Evolutionary conservation across 2,113 vertebrate species (phyloP), one percentile per base, ranked within the genome.

Genomic region (Sus scrofa): DNA sequence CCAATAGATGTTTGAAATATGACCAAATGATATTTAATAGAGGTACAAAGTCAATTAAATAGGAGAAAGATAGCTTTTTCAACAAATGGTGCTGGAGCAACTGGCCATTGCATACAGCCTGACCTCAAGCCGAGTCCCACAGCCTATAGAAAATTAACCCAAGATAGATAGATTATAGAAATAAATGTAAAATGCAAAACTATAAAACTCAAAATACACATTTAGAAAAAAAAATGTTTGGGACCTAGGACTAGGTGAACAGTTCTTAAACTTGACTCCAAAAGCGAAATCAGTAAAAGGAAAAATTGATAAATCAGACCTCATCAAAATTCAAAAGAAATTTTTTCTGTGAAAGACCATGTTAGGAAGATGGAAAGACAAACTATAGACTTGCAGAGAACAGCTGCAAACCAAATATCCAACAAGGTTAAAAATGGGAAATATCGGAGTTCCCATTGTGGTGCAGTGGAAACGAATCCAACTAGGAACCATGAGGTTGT

Each of bases 251-350:
- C 5, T 39, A 39, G 7, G 16, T 73, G 14, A 84, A 89, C 62
- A 79, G 34, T 85, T 95, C 15, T 63, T 95, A 63, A 32, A 39
- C 12, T 81, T 60, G 8, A 74, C n/a, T 81, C 9, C 58, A 87
- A 88, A 96, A 88, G 27, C 30, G 92, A 89, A 39, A 75, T 62
- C 2, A n/a, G 26, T 78, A 71, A 84, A 92, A 92, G 44, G n/a
- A 63, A 79, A 82, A 39, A 82, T 39, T 67, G 34, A 74, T 27
- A 58, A 82, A 68, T 18, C 91, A 6, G 16, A 78, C 18, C 24
- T 65, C 24, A 30, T 39, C 16, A 75, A 82, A 89, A 73, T 85
- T 89, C 44, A 44, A 44, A 44, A 44, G 8, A 44, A 39, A 26
- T 32, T 52, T 26, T 62, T 70, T 50, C 78, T 65, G 2, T 77